Percentiles rank a stretch among this genome's conserved stretches.
Evolutionary conservation across 2,113 vertebrate species (phyloP).

Genomic region (Irena cyanogastra): DNA sequence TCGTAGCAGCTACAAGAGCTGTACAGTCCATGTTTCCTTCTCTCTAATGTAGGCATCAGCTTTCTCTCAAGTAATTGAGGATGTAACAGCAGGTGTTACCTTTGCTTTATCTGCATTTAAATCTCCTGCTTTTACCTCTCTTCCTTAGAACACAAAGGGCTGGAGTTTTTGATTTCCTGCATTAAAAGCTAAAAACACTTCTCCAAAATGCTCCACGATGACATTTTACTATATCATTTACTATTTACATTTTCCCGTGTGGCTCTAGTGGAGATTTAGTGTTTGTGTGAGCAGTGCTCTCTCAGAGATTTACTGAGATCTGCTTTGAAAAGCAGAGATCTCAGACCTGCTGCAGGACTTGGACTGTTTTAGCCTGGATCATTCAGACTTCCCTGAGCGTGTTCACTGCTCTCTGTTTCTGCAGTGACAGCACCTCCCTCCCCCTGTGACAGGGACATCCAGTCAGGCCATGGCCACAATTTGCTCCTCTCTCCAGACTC

Average conservation of each 20-base stretch:
- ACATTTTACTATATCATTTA: neutral
- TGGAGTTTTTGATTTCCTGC: neutral
- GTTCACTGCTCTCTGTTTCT: neutral
- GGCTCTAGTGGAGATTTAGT: neutral
- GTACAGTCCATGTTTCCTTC: neutral
- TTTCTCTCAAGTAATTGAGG: neutral
- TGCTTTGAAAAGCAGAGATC: neutral
- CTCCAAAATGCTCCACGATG: neutral
- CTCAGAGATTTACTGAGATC: neutral
- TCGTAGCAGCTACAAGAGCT: neutral
- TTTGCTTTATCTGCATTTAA: conserved; percentile 16
- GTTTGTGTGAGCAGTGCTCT: neutral
- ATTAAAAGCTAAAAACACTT: conserved; percentile 23
- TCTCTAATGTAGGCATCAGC: neutral
- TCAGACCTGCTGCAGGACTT: neutral
- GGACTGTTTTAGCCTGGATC: neutral
- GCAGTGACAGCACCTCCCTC: neutral
- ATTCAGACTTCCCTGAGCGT: neutral
- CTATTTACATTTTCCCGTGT: neutral
- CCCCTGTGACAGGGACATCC: neutral
- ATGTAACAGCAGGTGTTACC: conserved; percentile 20
- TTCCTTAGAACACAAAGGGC: neutral
- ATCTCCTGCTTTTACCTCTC: conserved; percentile 6
- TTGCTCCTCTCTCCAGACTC: neutral
- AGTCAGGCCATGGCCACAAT: neutral